Conservation (phyloP, 1,140 invertebrate species). For the Panagrolaimus sp. region DNA sequence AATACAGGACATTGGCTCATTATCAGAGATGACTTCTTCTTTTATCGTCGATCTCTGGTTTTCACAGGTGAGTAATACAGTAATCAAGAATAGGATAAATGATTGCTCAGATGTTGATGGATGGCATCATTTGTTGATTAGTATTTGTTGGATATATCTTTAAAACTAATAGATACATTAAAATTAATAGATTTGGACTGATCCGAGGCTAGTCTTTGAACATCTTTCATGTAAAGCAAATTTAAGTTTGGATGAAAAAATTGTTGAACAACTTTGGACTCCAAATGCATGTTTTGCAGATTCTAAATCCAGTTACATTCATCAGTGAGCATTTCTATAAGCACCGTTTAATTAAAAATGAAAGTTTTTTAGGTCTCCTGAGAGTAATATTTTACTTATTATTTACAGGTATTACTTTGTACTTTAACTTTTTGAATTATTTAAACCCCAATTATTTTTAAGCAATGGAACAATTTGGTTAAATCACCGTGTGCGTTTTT, state of each 20-base stretch:
- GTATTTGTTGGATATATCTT: too few species aligned
- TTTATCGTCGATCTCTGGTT: conserved; percentile 50
- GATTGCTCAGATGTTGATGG: too few species aligned
- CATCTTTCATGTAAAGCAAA: conserved; percentile 37
- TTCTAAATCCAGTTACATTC: conserved; percentile 44
- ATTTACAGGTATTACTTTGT: not conserved
- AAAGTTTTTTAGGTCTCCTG: not conserved
- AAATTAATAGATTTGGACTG: conserved; percentile 46
- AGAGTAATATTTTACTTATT: not conserved
- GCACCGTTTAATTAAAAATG: not conserved
- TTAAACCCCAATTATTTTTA: conserved; percentile 39
- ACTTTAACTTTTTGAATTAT: conserved; percentile 28
- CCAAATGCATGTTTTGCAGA: conserved; percentile 47
- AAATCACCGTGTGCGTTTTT: conserved; percentile 33
- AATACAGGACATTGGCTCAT: conserved; percentile 44
- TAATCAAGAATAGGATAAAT: too few species aligned
- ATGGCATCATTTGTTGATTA: too few species aligned
- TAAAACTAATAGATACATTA: too few species aligned
- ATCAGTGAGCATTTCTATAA: conserved; percentile 20
- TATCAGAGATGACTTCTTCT: conserved; percentile 45
- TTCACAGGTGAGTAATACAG: too few species aligned
- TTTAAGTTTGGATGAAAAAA: conserved; percentile 41
- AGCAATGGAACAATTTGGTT: conserved; percentile 37
- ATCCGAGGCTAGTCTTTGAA: conserved; percentile 42
- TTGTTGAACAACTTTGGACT: conserved; percentile 40